Evolutionary conservation across 2,888 invertebrate species (phyloP).

Genomic region (Campaea margaritaria): DNA sequence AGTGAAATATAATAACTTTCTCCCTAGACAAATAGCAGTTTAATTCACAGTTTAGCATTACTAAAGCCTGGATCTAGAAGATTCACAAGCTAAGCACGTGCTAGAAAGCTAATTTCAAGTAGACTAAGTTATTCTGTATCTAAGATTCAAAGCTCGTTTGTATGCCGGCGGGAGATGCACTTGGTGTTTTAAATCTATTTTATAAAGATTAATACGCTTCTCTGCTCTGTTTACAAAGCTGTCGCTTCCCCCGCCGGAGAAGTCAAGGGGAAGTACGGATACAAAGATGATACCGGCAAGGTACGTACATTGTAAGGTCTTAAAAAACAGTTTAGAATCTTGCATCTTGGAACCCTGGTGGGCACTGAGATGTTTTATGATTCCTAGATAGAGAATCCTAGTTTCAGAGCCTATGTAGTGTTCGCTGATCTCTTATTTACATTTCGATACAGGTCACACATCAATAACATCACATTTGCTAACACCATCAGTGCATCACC

Average conservation of each 20-base stretch:
- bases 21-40: slow-evolving; percentile 10
- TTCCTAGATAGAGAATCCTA: too few species aligned
- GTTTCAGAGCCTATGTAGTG: too few species aligned
- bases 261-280: too few species aligned
- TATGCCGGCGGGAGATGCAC: slow-evolving; percentile 16
- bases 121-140: slow-evolving; percentile 8
- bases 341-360: too few species aligned
- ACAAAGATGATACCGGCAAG: too few species aligned
- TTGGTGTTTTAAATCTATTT: slow-evolving; percentile 4
- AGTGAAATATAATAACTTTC: slow-evolving; percentile 21
- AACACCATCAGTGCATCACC: slow-evolving; percentile 16
- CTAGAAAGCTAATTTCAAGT: slow-evolving; percentile 28
- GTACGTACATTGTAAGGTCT: too few species aligned
- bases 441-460: background rate
- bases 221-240: background rate
- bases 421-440: too few species aligned
- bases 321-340: too few species aligned
- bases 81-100: slow-evolving; percentile 16
- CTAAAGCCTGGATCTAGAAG: slow-evolving; percentile 14
- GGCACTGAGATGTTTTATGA: too few species aligned
- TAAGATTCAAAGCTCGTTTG: slow-evolving; percentile 3
- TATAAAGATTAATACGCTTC: background rate
- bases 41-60: slow-evolving; percentile 14
- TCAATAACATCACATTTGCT: background rate
- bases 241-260: too few species aligned